Base-by-base conservation (phyloP, 2,113 vertebrate genomes). In the Oryzias celebensis region DNA sequence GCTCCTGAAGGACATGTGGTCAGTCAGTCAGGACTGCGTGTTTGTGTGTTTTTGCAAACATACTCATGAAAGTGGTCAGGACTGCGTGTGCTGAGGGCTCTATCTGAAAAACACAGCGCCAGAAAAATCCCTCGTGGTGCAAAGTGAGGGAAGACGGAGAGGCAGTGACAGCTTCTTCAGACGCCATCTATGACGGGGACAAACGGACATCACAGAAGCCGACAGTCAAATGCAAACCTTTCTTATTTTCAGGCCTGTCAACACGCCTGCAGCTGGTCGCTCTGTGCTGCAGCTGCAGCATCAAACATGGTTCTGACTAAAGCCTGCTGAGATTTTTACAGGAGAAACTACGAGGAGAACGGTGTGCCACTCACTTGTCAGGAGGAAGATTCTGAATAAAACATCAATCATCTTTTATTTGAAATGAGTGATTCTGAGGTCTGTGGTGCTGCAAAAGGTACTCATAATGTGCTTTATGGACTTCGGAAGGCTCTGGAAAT, bases 71-170 rank as follows among this genome's bases (percentile, higher is more conserved):
- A 63, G 93, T 94, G 87, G 87, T 93, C 86, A 91, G 91, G 63
- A 94, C 83, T 4, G 76, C 90, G 8, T 92, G 89, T 0, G 86
- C 14, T 13, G 88, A 77, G 45, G 88, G 90, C 58, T 94, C 85
- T 0, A 90, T 89, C 15, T 90, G 90, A 82, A 96, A 95, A 80
- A 82, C 89, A 62, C 93, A 96, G 14, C 91, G 23, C 93, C 93
- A 94, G 83, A 97, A 96, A 86, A 96, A 96, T 8, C 93, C 94
- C 83, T 97, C 93, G 0, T 96, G 94, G 63, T 95, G 93, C 57
- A 96, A 90, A 5, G 65, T 91, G 45, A 93, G 78, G n/a, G 87
- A 58, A 5, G 78, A n/a, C 41, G 65, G 73, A 24, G 65, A 48
- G n/a, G 1, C 49, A 5, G 65, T 56, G 50, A 54, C 68, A 0